Evolutionary conservation across 2,113 vertebrate genomes (phyloP).

Genomic region (Sebastes schlegelii): DNA sequence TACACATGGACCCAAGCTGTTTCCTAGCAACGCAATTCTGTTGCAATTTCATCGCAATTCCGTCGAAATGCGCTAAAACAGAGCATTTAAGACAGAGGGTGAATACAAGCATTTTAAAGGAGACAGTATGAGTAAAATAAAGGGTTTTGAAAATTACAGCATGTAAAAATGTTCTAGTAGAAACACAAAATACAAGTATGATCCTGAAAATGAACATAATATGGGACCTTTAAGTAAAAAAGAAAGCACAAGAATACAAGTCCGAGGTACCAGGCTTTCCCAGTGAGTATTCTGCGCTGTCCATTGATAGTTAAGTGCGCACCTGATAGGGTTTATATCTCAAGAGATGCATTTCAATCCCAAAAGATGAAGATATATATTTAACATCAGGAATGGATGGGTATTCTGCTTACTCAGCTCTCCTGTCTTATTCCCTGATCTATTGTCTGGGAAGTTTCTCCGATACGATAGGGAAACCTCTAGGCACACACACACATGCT

Average conservation of each 20-base stretch:
- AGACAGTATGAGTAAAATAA: too few species aligned
- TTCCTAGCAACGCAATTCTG: too few species aligned
- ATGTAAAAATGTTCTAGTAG: too few species aligned
- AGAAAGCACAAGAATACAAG: background rate
- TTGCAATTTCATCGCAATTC: too few species aligned
- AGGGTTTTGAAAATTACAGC: too few species aligned
- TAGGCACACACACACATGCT: background rate
- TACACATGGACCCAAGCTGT: too few species aligned
- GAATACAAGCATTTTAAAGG: too few species aligned
- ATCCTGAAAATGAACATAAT: too few species aligned
- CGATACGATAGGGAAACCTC: slow-evolving; percentile 17
- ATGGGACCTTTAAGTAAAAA: too few species aligned
- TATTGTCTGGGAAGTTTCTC: slow-evolving; percentile 10
- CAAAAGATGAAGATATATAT: slow-evolving; percentile 10
- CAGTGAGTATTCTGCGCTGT: background rate
- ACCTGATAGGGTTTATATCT: slow-evolving; percentile 3
- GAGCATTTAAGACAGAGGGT: too few species aligned
- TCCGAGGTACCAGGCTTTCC: background rate
- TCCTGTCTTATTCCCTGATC: slow-evolving; percentile 30
- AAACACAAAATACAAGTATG: too few species aligned
- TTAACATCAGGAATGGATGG: slow-evolving; percentile 1
- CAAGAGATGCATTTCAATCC: background rate
- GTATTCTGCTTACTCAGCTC: slow-evolving; percentile 32
- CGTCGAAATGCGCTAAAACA: too few species aligned
- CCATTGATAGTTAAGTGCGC: background rate